Conservation (phyloP, 37 sponge, comb jelly and placozoan genomes). For the Ephydatia muelleri region DNA sequence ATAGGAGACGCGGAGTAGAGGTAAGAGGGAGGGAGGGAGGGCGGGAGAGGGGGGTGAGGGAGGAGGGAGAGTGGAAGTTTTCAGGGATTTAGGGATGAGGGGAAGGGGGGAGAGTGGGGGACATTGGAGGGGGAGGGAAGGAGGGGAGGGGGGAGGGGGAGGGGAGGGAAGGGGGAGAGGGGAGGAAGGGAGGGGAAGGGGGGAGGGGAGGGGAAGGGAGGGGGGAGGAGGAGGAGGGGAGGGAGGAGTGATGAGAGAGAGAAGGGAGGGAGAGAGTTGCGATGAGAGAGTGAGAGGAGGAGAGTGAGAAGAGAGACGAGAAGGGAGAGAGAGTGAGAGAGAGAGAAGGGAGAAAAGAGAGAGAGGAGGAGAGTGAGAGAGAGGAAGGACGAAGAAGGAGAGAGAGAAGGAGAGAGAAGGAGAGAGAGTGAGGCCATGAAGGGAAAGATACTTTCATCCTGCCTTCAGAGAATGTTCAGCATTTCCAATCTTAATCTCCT, state of each 20-base stretch:
- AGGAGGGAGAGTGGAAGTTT: no score
- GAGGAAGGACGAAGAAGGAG: background rate
- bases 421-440: background rate
- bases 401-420: background rate
- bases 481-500: background rate
- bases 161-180: background rate
- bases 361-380: background rate
- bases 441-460: background rate
- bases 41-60: no score
- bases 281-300: no score
- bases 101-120: no score
- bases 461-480: conserved; percentile 26
- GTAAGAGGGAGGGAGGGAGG: no score
- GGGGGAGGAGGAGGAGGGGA: background rate
- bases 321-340: background rate
- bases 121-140: background rate
- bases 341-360: background rate
- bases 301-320: background rate
- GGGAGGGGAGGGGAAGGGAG: no score
- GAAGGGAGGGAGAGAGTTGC: no score
- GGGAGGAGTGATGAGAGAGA: no score
- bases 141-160: background rate
- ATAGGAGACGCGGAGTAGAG: no score
- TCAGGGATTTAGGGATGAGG: no score
- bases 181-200: no score